These are phyloP conservation scores for Unio delphinus DNA, from an alignment of 2,888 invertebrate genomes.

Conservation along the genomic window DNA sequence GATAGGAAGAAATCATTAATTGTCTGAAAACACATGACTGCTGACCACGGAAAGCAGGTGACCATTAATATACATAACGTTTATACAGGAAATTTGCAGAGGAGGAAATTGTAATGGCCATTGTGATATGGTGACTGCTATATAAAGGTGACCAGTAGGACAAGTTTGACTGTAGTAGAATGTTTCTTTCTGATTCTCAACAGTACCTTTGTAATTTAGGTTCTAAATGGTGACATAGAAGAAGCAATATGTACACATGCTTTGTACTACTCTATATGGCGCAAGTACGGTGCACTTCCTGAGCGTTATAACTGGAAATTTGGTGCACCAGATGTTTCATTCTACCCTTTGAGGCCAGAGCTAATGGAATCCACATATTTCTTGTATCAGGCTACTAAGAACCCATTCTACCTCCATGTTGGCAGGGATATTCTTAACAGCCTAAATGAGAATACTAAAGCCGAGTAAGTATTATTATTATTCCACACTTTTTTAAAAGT, in stretches of 20 bases:
- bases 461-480: constrained; percentile 67
- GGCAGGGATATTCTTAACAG: constrained; percentile 76
- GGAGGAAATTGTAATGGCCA: too few species aligned
- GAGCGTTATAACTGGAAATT: constrained; percentile 73
- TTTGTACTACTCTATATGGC: constrained; percentile 78
- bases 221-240: constrained; percentile 77
- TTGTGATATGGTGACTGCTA: too few species aligned
- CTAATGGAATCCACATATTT: constrained; percentile 79
- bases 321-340: constrained; percentile 75
- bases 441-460: constrained; percentile 74
- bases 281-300: constrained; percentile 75
- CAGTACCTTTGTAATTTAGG: constrained; percentile 55
- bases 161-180: too few species aligned
- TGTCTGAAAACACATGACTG: too few species aligned
- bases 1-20: too few species aligned
- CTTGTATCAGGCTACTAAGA: constrained; percentile 77
- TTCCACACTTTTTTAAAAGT: neutral
- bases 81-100: too few species aligned
- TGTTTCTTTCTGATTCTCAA: too few species aligned
- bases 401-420: constrained; percentile 79
- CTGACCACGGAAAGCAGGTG: too few species aligned
- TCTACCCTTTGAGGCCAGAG: constrained; percentile 79
- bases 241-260: constrained; percentile 79
- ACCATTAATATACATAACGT: too few species aligned
- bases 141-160: too few species aligned